Conservation (phyloP, 1,140 invertebrate species). For the Idris sp. region DNA sequence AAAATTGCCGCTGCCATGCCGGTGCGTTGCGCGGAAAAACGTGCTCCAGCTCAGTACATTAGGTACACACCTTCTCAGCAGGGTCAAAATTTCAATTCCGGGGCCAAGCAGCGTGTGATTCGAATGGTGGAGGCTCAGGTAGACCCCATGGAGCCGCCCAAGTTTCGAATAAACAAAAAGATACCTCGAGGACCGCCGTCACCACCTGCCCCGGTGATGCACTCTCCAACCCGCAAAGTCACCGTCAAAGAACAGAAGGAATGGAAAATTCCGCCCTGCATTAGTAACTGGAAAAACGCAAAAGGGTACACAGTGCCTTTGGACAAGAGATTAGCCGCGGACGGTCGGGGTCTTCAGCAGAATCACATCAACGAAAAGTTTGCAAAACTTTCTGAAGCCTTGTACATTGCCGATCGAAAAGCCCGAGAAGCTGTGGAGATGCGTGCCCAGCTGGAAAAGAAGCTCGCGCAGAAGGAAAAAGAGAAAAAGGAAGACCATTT, state of each 20-base stretch:
- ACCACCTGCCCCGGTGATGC: constrained; percentile 97
- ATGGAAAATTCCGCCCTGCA: constrained; percentile 99
- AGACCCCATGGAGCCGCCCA: constrained; percentile 99
- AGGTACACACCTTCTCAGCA: constrained; percentile 98
- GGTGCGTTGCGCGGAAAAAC: constrained; percentile 93
- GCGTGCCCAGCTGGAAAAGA: constrained; percentile 96
- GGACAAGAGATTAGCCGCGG: constrained; percentile 98
- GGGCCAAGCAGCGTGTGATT: constrained; percentile 98
- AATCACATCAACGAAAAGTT: constrained; percentile 99
- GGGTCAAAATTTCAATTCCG: constrained; percentile 96
- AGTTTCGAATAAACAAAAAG: constrained; percentile 96
- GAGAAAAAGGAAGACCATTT: constrained; percentile 98
- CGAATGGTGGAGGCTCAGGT: constrained; percentile 96
- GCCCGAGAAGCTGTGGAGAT: constrained; percentile 98
- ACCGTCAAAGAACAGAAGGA: constrained; percentile 99
- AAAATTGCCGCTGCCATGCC: constrained; percentile 97
- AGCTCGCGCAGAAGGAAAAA: constrained; percentile 98
- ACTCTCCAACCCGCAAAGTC: constrained; percentile 97
- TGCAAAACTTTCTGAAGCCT: constrained; percentile 96
- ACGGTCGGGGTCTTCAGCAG: constrained; percentile 97
- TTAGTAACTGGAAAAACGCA: constrained; percentile 99
- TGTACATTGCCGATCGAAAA: constrained; percentile 99
- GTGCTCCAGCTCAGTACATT: constrained; percentile 95
- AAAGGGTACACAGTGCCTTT: constrained; percentile 99
- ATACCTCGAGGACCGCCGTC: constrained; percentile 98